A percentile compares a stretch with the other conserved stretches of the same genome.
Conservation (phyloP, 2,113 vertebrate species). For the Oreochromis aureus region DNA sequence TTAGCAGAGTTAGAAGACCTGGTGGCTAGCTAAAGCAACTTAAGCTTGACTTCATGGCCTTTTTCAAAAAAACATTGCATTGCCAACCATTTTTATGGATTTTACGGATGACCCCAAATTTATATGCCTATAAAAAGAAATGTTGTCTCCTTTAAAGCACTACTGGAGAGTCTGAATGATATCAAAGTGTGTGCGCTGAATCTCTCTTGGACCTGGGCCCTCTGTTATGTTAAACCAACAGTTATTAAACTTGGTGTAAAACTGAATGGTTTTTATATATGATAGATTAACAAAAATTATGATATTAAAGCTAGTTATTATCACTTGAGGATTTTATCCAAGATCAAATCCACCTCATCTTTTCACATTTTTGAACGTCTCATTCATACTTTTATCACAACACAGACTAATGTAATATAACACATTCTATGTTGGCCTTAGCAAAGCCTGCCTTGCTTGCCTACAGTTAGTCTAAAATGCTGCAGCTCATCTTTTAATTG, state of each 20-base stretch:
- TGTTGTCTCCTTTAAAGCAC: accelerated
- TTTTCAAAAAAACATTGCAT: background rate
- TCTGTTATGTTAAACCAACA: background rate
- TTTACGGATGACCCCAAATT: accelerated
- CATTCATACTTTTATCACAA: background rate
- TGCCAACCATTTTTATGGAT: background rate
- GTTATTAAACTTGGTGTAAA: background rate
- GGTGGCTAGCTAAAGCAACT: background rate
- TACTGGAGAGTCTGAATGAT: background rate
- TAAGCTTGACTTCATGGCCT: background rate
- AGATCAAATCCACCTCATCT: background rate
- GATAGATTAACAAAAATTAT: background rate
- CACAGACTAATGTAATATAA: background rate
- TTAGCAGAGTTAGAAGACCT: background rate
- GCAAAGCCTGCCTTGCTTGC: background rate
- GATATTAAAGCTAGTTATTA: background rate
- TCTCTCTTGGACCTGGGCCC: background rate
- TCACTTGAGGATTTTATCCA: background rate
- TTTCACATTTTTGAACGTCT: background rate
- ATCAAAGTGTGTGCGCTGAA: background rate
- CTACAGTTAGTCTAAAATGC: background rate
- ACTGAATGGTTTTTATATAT: background rate
- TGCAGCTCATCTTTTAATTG: background rate
- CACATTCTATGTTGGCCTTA: background rate
- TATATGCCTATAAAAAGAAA: background rate